Evolutionary conservation across 2,888 invertebrate species (phyloP), one percentile per base, ranked within the genome.

Genomic region (Diabrotica balteata): DNA sequence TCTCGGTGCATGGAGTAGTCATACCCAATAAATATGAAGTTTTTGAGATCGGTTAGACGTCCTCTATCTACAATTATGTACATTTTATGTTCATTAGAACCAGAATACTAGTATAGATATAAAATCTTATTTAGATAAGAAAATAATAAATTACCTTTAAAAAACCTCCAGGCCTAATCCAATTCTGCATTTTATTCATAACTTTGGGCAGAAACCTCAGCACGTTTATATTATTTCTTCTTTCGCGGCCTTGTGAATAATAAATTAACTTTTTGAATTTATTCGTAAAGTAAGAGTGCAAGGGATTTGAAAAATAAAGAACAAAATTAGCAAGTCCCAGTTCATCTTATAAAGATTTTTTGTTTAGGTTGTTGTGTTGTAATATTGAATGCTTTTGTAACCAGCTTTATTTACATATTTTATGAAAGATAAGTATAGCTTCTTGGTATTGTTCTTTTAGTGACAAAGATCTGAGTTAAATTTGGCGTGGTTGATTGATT

Each of bases 191-290:
- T 44, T 57, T 57, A 57, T 57, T 57, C 55, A 57, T 11, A 45
- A 57, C 11, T 57, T 11, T 17, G n/a, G 44, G 55, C 55, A 7
- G 45, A 57, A 54, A 57, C 55, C 44, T 57, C 45, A 44, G 55
- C 55, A 45, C 55, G 55, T 45, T 57, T 45, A 45, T 57, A 57
- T 57, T 57, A 57, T 57, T 57, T 57, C 44, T 43, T 57, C 43
- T 57, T 17, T 11, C 32, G n/a, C 11, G 8, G n/a, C 9, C 55
- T 45, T 17, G 44, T 44, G 17, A 57, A 45, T 57, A 17, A 45
- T 57, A 45, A 57, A 54, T 54, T 54, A 42, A 9, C 9, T 9
- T 54, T 54, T 54, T 54, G 42, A 54, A 45, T 57, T 45, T 17
- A 45, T 17, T 44, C 9, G 8, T 9, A 45, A 17, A 11, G 17